These are phyloP conservation scores for Manis javanica DNA, from an alignment of 2,797 vertebrate genomes.

Conservation along the genomic window DNA sequence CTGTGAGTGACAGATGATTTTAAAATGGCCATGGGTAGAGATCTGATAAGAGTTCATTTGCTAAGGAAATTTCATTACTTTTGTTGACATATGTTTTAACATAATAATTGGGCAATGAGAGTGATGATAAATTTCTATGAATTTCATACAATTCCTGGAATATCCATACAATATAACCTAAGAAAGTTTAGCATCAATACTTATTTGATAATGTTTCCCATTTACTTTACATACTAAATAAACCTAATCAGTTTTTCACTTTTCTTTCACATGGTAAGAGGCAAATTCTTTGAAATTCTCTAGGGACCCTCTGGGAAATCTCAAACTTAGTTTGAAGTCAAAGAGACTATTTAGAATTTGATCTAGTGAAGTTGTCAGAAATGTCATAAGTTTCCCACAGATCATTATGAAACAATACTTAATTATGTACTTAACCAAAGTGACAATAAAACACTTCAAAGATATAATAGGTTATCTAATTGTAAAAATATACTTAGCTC, in stretches of 20 bases:
- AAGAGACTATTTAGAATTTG: neutral
- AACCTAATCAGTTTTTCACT: neutral
- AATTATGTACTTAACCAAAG: neutral
- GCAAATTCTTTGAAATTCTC: neutral
- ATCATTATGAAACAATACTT: neutral
- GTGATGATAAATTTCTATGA: neutral
- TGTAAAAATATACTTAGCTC: neutral
- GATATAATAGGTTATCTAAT: neutral
- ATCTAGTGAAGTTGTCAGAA: neutral
- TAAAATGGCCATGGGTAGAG: neutral
- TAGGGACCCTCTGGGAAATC: neutral
- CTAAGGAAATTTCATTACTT: neutral
- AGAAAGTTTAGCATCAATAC: neutral
- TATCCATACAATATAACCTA: neutral
- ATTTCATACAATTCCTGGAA: neutral
- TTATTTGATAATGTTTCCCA: neutral
- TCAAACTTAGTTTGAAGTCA: neutral
- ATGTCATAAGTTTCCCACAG: neutral
- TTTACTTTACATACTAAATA: neutral
- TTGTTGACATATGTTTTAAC: neutral
- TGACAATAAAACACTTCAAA: neutral
- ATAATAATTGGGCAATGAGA: neutral
- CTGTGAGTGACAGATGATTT: neutral
- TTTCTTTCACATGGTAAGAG: neutral
- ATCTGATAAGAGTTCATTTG: neutral